Evolutionary conservation across 2,113 vertebrate species (phyloP).

Genomic region (human (Homo sapiens)): DNA sequence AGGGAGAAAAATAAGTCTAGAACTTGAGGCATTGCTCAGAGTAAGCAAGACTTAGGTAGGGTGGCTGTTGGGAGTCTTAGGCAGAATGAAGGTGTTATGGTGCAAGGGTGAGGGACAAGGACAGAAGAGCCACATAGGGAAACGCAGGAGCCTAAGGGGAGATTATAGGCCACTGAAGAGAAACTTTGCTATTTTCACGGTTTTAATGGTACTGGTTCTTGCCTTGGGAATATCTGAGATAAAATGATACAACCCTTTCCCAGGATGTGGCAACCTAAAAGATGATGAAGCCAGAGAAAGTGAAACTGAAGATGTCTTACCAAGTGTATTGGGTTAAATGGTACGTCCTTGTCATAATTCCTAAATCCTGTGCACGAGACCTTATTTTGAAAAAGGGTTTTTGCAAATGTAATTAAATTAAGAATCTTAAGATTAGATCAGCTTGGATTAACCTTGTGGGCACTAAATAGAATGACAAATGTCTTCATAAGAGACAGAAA

Average conservation of each 20-base stretch:
- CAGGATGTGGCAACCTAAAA: neutral
- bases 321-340: neutral
- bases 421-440: conserved; percentile 8
- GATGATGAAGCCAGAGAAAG: neutral
- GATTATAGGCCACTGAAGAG: neutral
- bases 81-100: neutral
- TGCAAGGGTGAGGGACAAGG: neutral
- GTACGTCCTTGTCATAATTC: neutral
- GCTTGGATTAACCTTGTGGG: neutral
- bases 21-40: neutral
- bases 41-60: neutral
- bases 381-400: conserved; percentile 14
- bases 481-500: neutral
- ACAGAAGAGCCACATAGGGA: neutral
- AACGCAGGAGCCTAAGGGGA: neutral
- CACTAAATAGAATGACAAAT: conserved; percentile 16
- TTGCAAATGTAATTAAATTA: conserved; percentile 36
- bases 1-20: neutral
- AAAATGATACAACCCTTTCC: neutral
- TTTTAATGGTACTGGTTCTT: neutral
- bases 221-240: neutral
- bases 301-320: neutral
- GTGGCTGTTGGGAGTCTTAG: neutral
- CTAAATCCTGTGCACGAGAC: neutral
- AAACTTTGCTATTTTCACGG: neutral